Base-by-base conservation (phyloP, 2,797 vertebrate species). In the Ibycter americanus region DNA sequence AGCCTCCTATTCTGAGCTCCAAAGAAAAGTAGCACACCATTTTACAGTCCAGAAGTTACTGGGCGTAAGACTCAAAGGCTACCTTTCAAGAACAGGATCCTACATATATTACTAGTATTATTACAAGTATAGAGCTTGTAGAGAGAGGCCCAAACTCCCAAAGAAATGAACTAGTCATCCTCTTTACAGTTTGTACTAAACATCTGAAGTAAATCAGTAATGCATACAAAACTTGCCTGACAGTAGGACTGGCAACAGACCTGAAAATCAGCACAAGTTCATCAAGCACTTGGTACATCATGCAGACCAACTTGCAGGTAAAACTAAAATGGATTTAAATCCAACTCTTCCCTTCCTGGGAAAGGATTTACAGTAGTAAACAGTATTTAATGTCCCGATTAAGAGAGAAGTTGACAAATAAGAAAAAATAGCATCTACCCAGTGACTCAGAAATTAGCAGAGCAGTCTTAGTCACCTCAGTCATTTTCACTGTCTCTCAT, bases 371-470 rank as follows among this genome's bases (percentile, higher is more conserved):
- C 36, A 83, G 34, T 32, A 94, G 83, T 67, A 89, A 95, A 89
- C 70, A 89, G 11, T 62, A 95, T 91, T 79, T 94, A 90, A 88
- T 51, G 67, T 93, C 73, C 81, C 71, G 65, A 51, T 51, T 74
- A 78, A 95, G 65, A 44, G 56, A 93, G 55, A 90, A 4, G 10
- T 10, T 87, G 92, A 94, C 67, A 97, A 96, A 87, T 93, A 85
- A 58, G 87, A 96, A 96, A 89, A 96, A 83, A 71, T 20, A 93
- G 59, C 73, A 91, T 59, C 83, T 94, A 70, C 65, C 61, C 71
- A 67, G 83, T 66, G 93, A 97, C 94, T 94, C 83, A 85, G 52
- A 93, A 93, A 96, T 83, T 89, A 96, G 66, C 62, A 62, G 85
- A 93, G 58, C 72, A 96, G 93, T 92, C 76, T 95, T 47, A 82